Percentiles rank a stretch among this genome's conserved stretches.
These are phyloP conservation scores for Caretta caretta DNA, from an alignment of 2,113 vertebrate species.

Conservation along the genomic window DNA sequence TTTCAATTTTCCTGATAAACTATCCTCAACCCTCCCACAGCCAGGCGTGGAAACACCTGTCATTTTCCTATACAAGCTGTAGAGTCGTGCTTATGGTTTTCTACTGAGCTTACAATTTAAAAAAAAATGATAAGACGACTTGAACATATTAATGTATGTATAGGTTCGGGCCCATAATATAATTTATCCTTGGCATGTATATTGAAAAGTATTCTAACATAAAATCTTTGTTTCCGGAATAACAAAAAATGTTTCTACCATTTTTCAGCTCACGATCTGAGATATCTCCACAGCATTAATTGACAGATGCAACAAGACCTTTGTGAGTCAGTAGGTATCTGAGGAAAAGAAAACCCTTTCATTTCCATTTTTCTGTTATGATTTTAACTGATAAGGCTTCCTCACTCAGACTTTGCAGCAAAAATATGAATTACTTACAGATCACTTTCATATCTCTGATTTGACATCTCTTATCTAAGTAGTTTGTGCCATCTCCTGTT, in stretches of 20 bases:
- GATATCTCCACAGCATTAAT: neutral
- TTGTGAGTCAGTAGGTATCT: conserved; percentile 8
- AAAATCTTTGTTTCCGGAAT: neutral
- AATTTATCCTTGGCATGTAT: neutral
- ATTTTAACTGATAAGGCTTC: neutral
- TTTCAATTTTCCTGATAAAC: neutral
- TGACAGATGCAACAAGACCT: neutral
- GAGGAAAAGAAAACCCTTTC: neutral
- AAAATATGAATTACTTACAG: neutral
- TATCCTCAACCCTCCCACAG: neutral
- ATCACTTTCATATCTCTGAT: neutral
- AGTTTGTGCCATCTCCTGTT: neutral
- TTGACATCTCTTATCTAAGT: neutral
- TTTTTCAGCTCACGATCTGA: neutral
- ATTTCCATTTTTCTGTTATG: neutral
- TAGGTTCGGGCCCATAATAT: neutral
- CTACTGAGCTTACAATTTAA: neutral
- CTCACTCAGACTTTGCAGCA: neutral
- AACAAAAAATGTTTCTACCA: neutral
- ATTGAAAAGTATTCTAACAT: neutral
- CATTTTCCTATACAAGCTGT: neutral
- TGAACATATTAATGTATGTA: neutral
- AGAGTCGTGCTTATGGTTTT: neutral
- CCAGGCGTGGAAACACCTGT: neutral
- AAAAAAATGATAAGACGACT: neutral